Base-by-base conservation (phyloP, 2,888 invertebrate genomes). In the Elmis aenea region DNA sequence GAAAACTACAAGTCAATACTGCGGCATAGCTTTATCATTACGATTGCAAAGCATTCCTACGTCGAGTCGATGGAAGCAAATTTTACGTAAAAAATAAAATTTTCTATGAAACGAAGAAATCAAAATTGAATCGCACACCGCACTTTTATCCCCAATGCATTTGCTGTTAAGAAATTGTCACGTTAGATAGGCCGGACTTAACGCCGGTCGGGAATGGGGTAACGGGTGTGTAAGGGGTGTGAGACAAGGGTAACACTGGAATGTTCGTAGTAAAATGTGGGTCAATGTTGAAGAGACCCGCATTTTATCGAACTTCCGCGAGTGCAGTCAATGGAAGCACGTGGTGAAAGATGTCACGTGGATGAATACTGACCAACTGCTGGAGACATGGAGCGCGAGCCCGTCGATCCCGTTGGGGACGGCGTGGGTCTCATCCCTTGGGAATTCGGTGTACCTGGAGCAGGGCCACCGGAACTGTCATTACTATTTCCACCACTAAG, bases 371-470 rank as follows among this genome's bases (percentile, higher is more conserved):
- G 67, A 91, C 91, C 91, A 72, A 92, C 90, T 75, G 93, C 93
- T 64, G 95, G 94, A 71, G 95, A 94, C 88, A 94, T 93, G 72
- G 94, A 94, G 74, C 94, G 83, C 61, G 94, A 93, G 68, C 90
- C 89, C 63, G 87, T 87, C 61, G 89, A 90, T 69, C 91, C 90
- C 64, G 91, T 91, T 60, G 91, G 91, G 64, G 90, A 91, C 58
- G 91, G 91, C 66, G 89, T 90, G 55, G 91, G 91, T 72, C 90
- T 84, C 85, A 90, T 81, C 67, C 79, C 80, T 71, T 81, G 81
- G 50, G 81, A 80, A 70, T 81, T 82, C 54, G 83, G 81, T 38
- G 77, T 77, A 50, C 76, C 76, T 52, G 81, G 77, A 56, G 73
- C 74, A 52, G 82, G 83, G 55, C 81, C 79, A 59, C 83, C 82